Base-by-base conservation (phyloP, 2,113 vertebrate genomes). In the Perognathus longimembris region DNA sequence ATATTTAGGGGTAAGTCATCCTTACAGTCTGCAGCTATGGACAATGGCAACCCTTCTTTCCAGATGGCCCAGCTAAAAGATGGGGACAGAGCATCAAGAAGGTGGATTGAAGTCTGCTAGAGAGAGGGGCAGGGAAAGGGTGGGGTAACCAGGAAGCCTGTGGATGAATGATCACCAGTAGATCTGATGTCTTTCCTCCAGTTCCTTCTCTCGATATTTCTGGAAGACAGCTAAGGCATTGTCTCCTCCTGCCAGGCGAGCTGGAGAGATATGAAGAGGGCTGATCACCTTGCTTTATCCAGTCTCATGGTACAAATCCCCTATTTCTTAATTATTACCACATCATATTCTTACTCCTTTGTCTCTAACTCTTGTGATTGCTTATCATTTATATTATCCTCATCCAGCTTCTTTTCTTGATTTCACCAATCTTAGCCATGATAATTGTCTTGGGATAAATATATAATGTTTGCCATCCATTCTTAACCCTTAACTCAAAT, bases 1-100 rank as follows among this genome's bases (percentile, higher is more conserved):
- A 45, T 96, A 5, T 99, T 98, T 88, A 96, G 98, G 14, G 98
- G 98, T 7, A 99, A 97, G 75, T 98, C 98, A 0, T 96, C 91
- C 83, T 98, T 97, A 20, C 96, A 80, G 83, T 96, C 92, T 7
- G 98, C 98, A 14, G 98, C 98, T 3, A 99, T 97, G 1, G 98
- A 98, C 94, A 97, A 97, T 40, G 98, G 98, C 61, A 98, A 95
- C 7, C 98, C 98, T 9, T 97, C 87, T 85, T 97, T 98, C 98
- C 98, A 98, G 0, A 91, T 95, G 24, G 93, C 18, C 98, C 98
- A 98, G 91, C 98, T 99, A 64, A 36, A 40, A 79, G 26, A 74
- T 17, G 18, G 32, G 64, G 57, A 88, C 36, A 81, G 28, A 69
- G 80, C 24, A 50, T 94, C 57, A 92, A 79, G 78, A 54, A 88